phyloP scores from a whole-genome alignment of 2,113 vertebrate genomes.

The Eudyptes chrysolophus region DNA sequence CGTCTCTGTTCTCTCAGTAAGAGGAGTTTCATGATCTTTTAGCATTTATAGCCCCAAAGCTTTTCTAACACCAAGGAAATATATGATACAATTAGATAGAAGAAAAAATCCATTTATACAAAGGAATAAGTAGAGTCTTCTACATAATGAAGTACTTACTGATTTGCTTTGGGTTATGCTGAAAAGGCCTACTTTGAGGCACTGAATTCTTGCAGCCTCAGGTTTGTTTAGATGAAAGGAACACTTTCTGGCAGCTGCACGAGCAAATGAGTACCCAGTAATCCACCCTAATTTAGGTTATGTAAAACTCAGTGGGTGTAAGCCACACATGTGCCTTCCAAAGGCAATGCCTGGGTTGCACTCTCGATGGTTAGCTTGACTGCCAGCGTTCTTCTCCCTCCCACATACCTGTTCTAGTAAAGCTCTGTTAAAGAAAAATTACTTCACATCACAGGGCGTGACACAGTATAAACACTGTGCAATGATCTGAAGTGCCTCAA shows the following conservation, averaged over 20 bases:
- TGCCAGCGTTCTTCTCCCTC: background rate
- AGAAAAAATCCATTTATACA: background rate
- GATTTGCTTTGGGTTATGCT: conserved; percentile 40
- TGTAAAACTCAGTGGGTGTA: background rate
- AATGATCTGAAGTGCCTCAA: background rate
- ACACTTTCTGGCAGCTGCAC: background rate
- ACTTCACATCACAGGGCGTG: background rate
- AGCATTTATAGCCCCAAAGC: background rate
- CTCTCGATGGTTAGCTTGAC: background rate
- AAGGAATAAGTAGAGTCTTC: background rate
- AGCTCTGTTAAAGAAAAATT: background rate
- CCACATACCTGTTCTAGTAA: background rate
- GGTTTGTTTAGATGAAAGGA: conserved; percentile 47
- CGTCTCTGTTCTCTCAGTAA: background rate
- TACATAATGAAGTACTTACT: conserved; percentile 34
- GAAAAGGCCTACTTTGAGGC: conserved; percentile 44
- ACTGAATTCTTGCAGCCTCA: conserved; percentile 40
- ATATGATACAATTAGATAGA: background rate
- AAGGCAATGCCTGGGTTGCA: background rate
- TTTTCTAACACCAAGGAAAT: background rate
- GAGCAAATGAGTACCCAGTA: background rate
- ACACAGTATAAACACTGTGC: background rate
- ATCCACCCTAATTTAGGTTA: conserved; percentile 1
- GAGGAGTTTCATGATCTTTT: background rate
- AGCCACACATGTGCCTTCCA: background rate